Conservation (phyloP, 2,113 vertebrate genomes). For the Gymnogyps californianus region DNA sequence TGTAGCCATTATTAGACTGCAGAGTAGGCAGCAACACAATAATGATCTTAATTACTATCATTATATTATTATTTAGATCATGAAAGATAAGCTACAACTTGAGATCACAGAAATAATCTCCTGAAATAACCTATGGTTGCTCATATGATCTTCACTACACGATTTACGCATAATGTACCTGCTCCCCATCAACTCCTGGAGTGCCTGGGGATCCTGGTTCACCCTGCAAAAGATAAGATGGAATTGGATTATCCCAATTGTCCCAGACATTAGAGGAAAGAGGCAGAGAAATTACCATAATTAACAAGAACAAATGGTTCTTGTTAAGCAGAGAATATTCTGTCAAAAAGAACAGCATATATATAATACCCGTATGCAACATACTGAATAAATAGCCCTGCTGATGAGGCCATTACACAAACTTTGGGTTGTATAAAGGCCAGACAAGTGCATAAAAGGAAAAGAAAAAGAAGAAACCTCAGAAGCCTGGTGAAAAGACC, state of each 20-base stretch:
- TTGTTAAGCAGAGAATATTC: background rate
- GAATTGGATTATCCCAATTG: background rate
- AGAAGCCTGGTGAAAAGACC: background rate
- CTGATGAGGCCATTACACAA: background rate
- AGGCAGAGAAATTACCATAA: background rate
- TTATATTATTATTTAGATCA: background rate
- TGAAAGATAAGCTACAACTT: background rate
- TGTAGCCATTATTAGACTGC: background rate
- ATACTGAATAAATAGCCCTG: background rate
- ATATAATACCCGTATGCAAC: background rate
- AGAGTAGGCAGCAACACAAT: background rate
- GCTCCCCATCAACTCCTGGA: slow-evolving; percentile 89
- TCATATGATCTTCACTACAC: background rate
- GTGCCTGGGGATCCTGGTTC: slow-evolving; percentile 88
- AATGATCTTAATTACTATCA: background rate
- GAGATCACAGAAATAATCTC: background rate
- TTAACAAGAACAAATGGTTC: background rate
- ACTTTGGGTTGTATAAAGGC: background rate
- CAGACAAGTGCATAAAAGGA: background rate
- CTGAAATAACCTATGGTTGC: background rate
- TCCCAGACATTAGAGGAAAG: background rate
- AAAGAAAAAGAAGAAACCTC: background rate
- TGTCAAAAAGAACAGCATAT: background rate
- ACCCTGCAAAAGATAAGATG: slow-evolving; percentile 78
- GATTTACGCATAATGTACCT: slow-evolving; percentile 72